These are phyloP conservation scores for Moxostoma hubbsi DNA, from an alignment of 2,797 vertebrate species.

Conservation along the genomic window DNA sequence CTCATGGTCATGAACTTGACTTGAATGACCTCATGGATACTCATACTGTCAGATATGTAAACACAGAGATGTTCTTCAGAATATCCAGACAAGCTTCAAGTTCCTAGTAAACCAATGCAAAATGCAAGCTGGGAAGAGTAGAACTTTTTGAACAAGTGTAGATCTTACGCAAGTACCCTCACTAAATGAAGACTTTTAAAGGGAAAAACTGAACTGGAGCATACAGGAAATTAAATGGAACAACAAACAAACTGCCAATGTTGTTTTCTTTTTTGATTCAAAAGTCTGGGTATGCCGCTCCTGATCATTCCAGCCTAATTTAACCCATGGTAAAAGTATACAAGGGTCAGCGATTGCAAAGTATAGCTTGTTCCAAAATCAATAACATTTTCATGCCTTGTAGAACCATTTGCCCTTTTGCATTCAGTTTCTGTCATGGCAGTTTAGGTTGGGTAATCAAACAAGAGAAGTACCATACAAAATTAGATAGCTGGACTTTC, in stretches of 20 bases:
- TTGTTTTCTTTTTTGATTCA: too few species aligned
- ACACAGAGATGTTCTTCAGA: constrained; percentile 18
- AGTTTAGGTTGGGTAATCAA: constrained; percentile 6
- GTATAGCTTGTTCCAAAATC: neutral
- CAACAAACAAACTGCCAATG: too few species aligned
- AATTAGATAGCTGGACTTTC: constrained; percentile 28
- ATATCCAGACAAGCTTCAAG: neutral
- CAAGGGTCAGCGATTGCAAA: neutral
- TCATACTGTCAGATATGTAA: neutral
- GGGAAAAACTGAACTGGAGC: too few species aligned
- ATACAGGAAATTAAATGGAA: too few species aligned
- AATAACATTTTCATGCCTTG: neutral
- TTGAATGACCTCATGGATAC: too few species aligned
- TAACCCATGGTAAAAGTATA: neutral
- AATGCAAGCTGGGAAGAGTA: neutral
- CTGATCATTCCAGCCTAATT: too few species aligned
- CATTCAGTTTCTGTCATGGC: neutral
- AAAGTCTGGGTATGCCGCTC: too few species aligned
- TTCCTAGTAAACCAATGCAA: neutral
- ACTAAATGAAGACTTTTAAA: too few species aligned
- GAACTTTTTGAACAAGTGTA: neutral
- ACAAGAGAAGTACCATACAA: neutral
- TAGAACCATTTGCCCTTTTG: neutral
- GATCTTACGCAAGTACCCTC: too few species aligned
- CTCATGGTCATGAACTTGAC: too few species aligned